phyloP scores from a whole-genome alignment of 1,140 invertebrate species.

The Teleogryllus occipitalis region DNA sequence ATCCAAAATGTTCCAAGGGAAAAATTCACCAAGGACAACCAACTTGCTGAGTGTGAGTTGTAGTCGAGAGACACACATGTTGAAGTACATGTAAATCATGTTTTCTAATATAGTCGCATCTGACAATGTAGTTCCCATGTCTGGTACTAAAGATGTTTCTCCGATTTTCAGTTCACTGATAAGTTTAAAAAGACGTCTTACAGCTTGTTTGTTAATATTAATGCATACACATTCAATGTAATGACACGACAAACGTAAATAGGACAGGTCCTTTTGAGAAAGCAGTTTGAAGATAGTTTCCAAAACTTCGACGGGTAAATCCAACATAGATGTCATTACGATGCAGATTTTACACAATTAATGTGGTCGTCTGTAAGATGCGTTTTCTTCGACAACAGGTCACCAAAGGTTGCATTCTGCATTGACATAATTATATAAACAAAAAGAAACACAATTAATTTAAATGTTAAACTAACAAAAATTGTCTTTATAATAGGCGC shows the following conservation, averaged over 20 bases:
- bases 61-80: neutral
- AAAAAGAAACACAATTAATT: too few species aligned
- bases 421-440: too few species aligned
- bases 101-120: neutral
- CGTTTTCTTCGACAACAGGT: too few species aligned
- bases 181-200: neutral
- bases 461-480: too few species aligned
- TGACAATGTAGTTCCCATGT: neutral
- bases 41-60: neutral
- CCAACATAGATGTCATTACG: too few species aligned
- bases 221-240: neutral
- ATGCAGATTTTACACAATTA: too few species aligned
- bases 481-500: too few species aligned
- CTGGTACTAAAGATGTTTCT: neutral
- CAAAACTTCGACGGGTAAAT: neutral
- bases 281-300: neutral
- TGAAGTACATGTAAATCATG: neutral
- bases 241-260: neutral
- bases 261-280: neutral
- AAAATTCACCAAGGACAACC: neutral
- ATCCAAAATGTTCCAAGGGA: neutral
- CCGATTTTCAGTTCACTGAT: neutral
- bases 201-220: neutral
- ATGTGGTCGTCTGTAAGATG: too few species aligned
- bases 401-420: too few species aligned